phyloP scores from a whole-genome alignment of 2,797 vertebrate species.

The Liparis tanakae region DNA sequence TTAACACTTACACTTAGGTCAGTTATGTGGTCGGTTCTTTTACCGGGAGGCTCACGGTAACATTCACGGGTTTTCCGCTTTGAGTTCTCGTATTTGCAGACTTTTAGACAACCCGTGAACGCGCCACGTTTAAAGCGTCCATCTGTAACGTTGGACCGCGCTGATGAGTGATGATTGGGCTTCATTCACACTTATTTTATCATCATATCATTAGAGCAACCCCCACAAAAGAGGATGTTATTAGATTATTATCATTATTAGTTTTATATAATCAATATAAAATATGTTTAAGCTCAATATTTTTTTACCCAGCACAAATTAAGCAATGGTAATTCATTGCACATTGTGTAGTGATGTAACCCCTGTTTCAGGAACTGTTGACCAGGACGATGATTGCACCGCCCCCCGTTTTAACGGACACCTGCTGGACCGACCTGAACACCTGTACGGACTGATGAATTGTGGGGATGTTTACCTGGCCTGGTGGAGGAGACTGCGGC shows the following conservation, averaged over 20 bases:
- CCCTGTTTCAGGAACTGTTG: neutral
- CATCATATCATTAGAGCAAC: neutral
- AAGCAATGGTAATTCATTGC: too few species aligned
- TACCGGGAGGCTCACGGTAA: too few species aligned
- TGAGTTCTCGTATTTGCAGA: too few species aligned
- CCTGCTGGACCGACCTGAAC: slow-evolving; percentile 1
- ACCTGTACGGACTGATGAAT: neutral
- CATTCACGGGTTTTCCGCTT: too few species aligned
- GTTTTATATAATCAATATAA: neutral
- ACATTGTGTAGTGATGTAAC: neutral
- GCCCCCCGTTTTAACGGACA: neutral
- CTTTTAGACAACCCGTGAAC: neutral
- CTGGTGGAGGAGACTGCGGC: slow-evolving; percentile 56
- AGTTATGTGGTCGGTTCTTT: too few species aligned
- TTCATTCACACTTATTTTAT: neutral
- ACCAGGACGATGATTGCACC: neutral
- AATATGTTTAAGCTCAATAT: neutral
- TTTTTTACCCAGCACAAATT: neutral
- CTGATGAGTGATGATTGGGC: neutral
- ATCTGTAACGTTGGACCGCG: neutral
- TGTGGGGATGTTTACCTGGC: slow-evolving; percentile 71
- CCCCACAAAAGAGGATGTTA: neutral
- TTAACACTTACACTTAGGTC: too few species aligned
- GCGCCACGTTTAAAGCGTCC: neutral
- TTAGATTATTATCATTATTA: neutral